Evolutionary conservation across 2,797 vertebrate species (phyloP).

Genomic region (Pangasius krempfi): DNA sequence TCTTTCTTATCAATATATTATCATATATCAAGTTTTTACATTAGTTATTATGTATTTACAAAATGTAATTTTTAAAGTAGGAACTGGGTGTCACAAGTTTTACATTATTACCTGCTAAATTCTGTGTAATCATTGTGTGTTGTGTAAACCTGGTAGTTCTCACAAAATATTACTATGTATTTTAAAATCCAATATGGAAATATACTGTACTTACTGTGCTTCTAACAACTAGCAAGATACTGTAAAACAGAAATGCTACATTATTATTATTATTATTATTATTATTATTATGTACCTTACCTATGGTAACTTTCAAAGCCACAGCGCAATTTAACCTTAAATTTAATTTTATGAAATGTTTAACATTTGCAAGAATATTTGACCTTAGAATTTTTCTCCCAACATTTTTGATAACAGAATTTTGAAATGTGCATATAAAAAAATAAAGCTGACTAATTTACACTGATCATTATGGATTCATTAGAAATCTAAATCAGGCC

Average conservation of each 20-base stretch:
- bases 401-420: neutral
- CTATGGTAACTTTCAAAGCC: neutral
- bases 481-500: neutral
- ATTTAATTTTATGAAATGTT: neutral
- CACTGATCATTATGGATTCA: neutral
- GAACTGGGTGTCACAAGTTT: neutral
- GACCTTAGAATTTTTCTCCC: neutral
- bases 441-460: neutral
- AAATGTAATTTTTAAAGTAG: neutral
- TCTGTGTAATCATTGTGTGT: neutral
- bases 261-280: slow-evolving; percentile 8
- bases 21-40: neutral
- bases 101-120: neutral
- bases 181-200: neutral
- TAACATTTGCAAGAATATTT: neutral
- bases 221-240: neutral
- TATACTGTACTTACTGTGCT: neutral
- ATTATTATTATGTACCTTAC: neutral
- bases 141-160: neutral
- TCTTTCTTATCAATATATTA: neutral
- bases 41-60: neutral
- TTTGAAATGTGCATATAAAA: neutral
- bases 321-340: neutral
- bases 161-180: neutral
- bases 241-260: neutral